A percentile compares a stretch with the other conserved stretches of the same genome.
Evolutionary conservation across 2,797 vertebrate genomes (phyloP).

Genomic region (Uromys caudimaculatus): DNA sequence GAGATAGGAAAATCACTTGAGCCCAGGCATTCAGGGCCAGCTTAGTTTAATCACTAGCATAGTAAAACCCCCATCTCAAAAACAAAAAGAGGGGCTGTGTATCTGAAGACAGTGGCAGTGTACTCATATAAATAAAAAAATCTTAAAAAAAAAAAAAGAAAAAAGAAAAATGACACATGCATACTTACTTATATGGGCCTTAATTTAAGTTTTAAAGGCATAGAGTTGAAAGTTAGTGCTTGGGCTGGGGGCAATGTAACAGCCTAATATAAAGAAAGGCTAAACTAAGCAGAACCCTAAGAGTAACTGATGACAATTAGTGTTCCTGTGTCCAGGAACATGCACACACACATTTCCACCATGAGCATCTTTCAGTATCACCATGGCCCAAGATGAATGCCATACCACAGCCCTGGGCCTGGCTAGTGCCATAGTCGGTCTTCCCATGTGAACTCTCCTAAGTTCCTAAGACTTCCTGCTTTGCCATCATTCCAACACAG

Average conservation of each 20-base stretch:
- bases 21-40: neutral
- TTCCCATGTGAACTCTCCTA: neutral
- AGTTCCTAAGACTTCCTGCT: neutral
- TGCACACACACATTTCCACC: too few species aligned
- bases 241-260: neutral
- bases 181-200: neutral
- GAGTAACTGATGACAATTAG: neutral
- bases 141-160: too few species aligned
- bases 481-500: neutral
- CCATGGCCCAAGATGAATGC: neutral
- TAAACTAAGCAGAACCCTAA: neutral
- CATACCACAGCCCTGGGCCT: neutral
- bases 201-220: slow-evolving; percentile 3
- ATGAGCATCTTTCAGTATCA: neutral
- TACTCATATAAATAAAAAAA: too few species aligned
- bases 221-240: neutral
- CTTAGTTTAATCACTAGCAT: neutral
- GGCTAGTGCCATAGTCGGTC: neutral
- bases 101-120: too few species aligned
- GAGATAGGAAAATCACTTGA: neutral
- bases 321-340: neutral
- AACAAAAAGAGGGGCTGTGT: neutral
- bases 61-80: neutral
- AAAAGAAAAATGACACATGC: neutral
- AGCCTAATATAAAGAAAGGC: neutral